Percentiles rank a stretch among this genome's conserved stretches.
These are phyloP conservation scores for Cepphus grylle DNA, from an alignment of 2,113 vertebrate species.

Conservation along the genomic window DNA sequence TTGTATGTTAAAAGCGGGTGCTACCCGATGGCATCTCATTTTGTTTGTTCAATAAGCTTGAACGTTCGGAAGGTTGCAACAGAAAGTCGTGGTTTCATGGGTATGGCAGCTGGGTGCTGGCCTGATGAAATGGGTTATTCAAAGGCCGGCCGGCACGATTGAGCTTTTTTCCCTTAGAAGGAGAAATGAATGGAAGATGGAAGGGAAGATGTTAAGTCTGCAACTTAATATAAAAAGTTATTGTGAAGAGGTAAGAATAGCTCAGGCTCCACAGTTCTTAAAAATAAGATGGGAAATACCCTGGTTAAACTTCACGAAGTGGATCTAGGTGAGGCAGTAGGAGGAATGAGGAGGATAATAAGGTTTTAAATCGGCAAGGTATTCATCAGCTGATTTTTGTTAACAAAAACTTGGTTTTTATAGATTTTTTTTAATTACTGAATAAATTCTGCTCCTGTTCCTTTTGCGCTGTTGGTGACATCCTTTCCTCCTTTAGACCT, in stretches of 20 bases:
- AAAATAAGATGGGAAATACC: not conserved
- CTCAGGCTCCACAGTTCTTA: not conserved
- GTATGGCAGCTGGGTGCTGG: not conserved
- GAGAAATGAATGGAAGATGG: not conserved
- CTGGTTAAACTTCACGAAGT: not conserved
- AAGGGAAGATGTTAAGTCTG: not conserved
- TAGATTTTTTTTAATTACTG: not conserved
- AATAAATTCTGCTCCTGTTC: not conserved
- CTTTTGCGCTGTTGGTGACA: not conserved
- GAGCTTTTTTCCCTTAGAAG: fast-evolving
- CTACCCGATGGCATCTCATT: fast-evolving
- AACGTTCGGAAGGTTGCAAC: no score
- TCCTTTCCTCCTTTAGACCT: not conserved
- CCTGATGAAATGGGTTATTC: not conserved
- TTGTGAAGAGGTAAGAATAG: not conserved
- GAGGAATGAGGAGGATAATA: not conserved
- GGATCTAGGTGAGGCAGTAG: not conserved
- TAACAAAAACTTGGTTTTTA: not conserved
- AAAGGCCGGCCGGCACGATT: fast-evolving
- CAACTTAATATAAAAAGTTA: not conserved
- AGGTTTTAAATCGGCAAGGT: not conserved
- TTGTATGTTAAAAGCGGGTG: not conserved
- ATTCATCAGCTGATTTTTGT: not conserved
- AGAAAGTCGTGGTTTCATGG: not conserved
- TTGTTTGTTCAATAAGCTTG: not conserved